Evolutionary conservation across 2,797 vertebrate genomes (phyloP), one percentile per base, ranked within the genome.

Genomic region (Pipistrellus pipistrellus): DNA sequence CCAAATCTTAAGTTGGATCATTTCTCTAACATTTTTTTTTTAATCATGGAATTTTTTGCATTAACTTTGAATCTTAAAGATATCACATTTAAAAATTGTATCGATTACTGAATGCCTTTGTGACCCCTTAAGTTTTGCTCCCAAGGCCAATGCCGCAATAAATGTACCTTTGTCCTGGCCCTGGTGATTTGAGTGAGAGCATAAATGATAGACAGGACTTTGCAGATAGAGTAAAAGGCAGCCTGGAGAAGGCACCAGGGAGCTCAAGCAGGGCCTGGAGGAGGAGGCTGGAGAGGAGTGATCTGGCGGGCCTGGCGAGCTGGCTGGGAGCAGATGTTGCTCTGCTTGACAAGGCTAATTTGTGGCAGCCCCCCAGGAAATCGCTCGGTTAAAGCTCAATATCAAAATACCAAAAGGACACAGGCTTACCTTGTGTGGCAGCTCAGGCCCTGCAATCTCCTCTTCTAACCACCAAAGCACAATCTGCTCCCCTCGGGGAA

Each of bases 31-130:
- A 76, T 25, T 66, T 25, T 32, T 32, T 85, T 75, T n/a, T 48
- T n/a, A 69, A 20, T 53, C 25, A 6, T 4, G 48, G n/a, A 73
- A 73, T 35, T n/a, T 62, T 46, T 72, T 71, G 32, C 51, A 14
- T n/a, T 62, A 55, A 72, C 20, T 88, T 84, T 92, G 46, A 78
- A 71, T 38, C 44, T 86, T 80, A 75, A 75, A 92, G 72, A 64
- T 27, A 90, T 0, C 25, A 12, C 41, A 53, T 73, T 88, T n/a
- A 55, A 68, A 87, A 51, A 32, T 76, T 62, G 27, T 80, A 41
- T 83, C 12, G 6, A 76, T 59, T 59, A 71, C n/a, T 35, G 20
- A 81, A n/a, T 75, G 30, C 27, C 57, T 91, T 46, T 11, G 35
- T 76, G 53, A 4, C 18, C 35, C 64, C 57, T 95, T 84, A 68